Evolutionary conservation across 2,113 vertebrate genomes (phyloP).

Genomic region (Tor tambroides): DNA sequence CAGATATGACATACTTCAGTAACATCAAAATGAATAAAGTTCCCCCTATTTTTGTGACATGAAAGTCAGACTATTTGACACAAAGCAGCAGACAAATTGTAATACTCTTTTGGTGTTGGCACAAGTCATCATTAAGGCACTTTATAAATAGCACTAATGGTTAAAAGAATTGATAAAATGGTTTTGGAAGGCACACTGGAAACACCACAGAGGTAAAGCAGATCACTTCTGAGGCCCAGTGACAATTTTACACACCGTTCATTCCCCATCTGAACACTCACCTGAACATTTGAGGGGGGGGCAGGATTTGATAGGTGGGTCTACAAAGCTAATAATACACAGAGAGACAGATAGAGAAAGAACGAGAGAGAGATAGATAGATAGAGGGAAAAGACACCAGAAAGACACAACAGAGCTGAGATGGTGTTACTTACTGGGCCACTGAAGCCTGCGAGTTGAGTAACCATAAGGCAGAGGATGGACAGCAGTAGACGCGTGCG

Average conservation of each 20-base stretch:
- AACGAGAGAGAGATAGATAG: conserved; percentile 40
- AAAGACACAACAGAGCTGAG: conserved; percentile 71
- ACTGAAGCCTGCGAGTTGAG: conserved; percentile 91
- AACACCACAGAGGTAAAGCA: conserved; percentile 32
- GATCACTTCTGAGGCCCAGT: conserved; percentile 23
- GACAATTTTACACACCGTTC: conserved; percentile 24
- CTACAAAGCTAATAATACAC: conserved; percentile 45
- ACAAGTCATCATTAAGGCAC: conserved; percentile 47
- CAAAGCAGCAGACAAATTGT: conserved; percentile 13
- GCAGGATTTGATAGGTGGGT: conserved; percentile 43
- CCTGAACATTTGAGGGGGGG: conserved; percentile 53
- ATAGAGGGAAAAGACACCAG: conserved; percentile 60
- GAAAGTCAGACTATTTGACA: neutral
- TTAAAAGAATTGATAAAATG: conserved; percentile 15
- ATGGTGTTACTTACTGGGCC: conserved; percentile 93
- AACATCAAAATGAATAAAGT: neutral
- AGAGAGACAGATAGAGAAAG: conserved; percentile 40
- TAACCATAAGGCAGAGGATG: conserved; percentile 91
- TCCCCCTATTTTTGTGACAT: neutral
- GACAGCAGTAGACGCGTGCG: conserved; percentile 88
- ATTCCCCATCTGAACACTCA: conserved; percentile 61
- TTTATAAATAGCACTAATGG: conserved; percentile 45
- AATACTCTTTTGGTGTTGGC: conserved; percentile 37
- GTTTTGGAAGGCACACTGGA: conserved; percentile 21
- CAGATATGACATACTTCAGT: neutral